These are phyloP conservation scores for Melolontha melolontha DNA, from an alignment of 2,888 invertebrate species.

Conservation along the genomic window DNA sequence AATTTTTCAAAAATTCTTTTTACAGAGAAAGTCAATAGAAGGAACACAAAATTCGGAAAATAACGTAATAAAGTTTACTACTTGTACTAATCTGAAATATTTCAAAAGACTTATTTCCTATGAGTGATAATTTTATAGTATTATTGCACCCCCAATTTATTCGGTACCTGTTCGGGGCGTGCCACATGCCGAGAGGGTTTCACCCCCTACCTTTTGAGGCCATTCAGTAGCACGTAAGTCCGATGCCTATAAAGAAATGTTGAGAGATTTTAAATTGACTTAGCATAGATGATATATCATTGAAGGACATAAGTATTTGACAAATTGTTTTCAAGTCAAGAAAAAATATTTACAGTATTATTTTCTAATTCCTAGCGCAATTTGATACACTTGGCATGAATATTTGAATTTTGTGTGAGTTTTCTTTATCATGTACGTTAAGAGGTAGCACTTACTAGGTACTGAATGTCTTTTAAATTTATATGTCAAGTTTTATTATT, in stretches of 20 bases:
- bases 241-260: background rate
- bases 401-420: no score
- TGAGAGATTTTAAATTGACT: slow-evolving; percentile 6
- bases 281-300: background rate
- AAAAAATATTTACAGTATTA: background rate
- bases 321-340: background rate
- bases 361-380: background rate
- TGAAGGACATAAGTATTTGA: slow-evolving; percentile 3
- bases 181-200: slow-evolving; percentile 9
- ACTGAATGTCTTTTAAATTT: no score
- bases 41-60: no score
- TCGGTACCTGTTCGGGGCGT: background rate
- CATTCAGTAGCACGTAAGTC: slow-evolving; percentile 7
- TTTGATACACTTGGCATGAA: background rate
- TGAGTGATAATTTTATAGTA: slow-evolving; percentile 14
- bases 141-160: slow-evolving; percentile 14
- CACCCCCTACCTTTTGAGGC: background rate
- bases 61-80: no score
- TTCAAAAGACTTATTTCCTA: no score
- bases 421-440: no score
- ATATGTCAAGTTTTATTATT: no score
- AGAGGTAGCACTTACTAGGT: no score
- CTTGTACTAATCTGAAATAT: no score
- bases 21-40: no score
- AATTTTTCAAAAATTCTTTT: no score